Conservation (phyloP, 1,140 invertebrate species). For the Drosophila simulans region DNA sequence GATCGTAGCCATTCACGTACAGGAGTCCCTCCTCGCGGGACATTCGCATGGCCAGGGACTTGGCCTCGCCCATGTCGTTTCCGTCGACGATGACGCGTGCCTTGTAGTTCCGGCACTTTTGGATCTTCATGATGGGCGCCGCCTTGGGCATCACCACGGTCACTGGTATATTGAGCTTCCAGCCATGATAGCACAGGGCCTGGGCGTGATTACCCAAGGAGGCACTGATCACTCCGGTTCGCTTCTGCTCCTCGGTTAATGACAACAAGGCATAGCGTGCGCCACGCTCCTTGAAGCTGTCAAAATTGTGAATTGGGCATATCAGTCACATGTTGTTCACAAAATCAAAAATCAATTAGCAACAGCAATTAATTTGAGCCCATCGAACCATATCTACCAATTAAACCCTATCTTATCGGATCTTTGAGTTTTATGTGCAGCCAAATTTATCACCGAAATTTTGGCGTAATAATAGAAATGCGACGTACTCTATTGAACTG, state of each 20-base stretch:
- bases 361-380: slow-evolving; percentile 50
- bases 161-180: slow-evolving; percentile 91
- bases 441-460: slow-evolving; percentile 35
- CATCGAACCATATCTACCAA: slow-evolving; percentile 24
- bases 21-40: slow-evolving; percentile 89
- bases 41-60: slow-evolving; percentile 90
- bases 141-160: slow-evolving; percentile 97
- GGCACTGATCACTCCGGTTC: slow-evolving; percentile 94
- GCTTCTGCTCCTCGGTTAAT: slow-evolving; percentile 89
- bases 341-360: slow-evolving; percentile 53
- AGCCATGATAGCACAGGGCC: slow-evolving; percentile 94
- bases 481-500: background rate
- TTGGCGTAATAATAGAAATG: slow-evolving; percentile 7
- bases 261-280: slow-evolving; percentile 93
- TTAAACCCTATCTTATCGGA: slow-evolving; percentile 48
- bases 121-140: slow-evolving; percentile 97
- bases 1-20: slow-evolving; percentile 94
- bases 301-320: slow-evolving; percentile 5
- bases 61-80: slow-evolving; percentile 93
- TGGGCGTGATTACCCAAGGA: slow-evolving; percentile 97
- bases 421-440: slow-evolving; percentile 12
- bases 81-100: slow-evolving; percentile 94
- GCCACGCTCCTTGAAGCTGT: slow-evolving; percentile 96
- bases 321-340: slow-evolving; percentile 19
- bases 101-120: slow-evolving; percentile 92